Conservation (phyloP, 2,888 invertebrate genomes). For the Drosophila phalerata region DNA sequence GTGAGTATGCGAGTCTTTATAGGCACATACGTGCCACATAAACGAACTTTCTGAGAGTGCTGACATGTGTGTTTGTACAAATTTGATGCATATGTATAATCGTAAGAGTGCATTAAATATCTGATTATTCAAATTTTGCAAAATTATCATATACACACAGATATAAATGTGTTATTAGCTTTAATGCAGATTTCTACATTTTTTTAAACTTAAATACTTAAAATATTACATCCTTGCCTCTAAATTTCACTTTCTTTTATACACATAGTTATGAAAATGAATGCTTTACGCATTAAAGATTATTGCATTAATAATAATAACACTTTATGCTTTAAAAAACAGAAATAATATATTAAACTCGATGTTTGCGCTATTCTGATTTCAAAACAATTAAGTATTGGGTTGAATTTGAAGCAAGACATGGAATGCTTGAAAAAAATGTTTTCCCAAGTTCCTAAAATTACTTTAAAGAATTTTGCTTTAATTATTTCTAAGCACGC, state of each 20-base stretch:
- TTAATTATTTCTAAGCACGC: not conserved
- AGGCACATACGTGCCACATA: not conserved
- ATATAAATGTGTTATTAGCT: not conserved
- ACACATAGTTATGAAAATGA: not conserved
- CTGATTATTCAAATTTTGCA: constrained; percentile 23
- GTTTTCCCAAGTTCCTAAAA: not conserved
- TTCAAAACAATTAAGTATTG: not conserved
- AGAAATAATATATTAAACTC: not conserved
- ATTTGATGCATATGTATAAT: constrained; percentile 2
- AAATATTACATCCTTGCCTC: not conserved
- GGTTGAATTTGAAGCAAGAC: not conserved
- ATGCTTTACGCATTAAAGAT: not conserved
- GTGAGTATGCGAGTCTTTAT: constrained; percentile 42
- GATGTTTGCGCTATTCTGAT: not conserved
- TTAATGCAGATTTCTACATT: not conserved
- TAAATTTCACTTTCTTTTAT: not conserved
- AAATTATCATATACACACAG: not conserved
- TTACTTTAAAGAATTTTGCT: not conserved
- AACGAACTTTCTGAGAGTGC: constrained; percentile 11
- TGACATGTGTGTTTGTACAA: constrained; percentile 8
- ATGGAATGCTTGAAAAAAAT: not conserved
- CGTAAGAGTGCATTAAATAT: constrained; percentile 1
- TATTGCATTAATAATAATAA: not conserved
- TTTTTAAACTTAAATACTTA: too few species aligned
- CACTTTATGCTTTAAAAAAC: not conserved